These are phyloP conservation scores for Mechanitis mazaeus DNA, from an alignment of 2,888 invertebrate genomes.

Conservation along the genomic window DNA sequence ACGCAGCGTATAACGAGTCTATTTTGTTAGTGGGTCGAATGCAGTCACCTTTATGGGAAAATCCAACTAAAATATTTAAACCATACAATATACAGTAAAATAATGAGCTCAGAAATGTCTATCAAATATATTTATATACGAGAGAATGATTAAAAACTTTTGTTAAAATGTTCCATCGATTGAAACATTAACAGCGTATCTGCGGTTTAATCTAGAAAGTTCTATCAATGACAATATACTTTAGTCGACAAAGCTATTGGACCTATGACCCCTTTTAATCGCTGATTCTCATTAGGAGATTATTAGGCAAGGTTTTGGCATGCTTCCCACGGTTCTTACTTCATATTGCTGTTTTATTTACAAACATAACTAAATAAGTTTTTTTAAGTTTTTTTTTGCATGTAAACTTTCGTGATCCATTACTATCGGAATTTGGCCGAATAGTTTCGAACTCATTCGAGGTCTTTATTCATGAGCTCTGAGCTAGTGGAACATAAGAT, in stretches of 20 bases:
- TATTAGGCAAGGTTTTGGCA: conserved; percentile 27
- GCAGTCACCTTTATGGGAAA: conserved; percentile 41
- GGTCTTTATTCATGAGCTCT: too few species aligned
- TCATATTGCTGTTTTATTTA: conserved; percentile 5
- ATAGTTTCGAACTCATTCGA: too few species aligned
- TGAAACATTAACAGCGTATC: conserved; percentile 15
- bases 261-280: conserved; percentile 46
- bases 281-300: conserved; percentile 44
- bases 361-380: not conserved
- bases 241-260: conserved; percentile 50
- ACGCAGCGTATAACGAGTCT: conserved; percentile 65
- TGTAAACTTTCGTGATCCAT: too few species aligned
- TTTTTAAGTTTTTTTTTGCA: too few species aligned
- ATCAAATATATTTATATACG: not conserved
- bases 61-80: conserved; percentile 19
- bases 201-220: conserved; percentile 23
- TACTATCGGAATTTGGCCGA: too few species aligned
- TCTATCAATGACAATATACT: conserved; percentile 33
- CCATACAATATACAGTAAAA: too few species aligned
- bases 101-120: not conserved
- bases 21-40: conserved; percentile 53
- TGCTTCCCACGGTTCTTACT: conserved; percentile 28
- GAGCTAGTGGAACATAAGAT: too few species aligned
- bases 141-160: not conserved
- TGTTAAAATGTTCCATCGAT: not conserved